Evolutionary conservation across 2,797 vertebrate genomes (phyloP).

Genomic region (Leptatherina wallacei): DNA sequence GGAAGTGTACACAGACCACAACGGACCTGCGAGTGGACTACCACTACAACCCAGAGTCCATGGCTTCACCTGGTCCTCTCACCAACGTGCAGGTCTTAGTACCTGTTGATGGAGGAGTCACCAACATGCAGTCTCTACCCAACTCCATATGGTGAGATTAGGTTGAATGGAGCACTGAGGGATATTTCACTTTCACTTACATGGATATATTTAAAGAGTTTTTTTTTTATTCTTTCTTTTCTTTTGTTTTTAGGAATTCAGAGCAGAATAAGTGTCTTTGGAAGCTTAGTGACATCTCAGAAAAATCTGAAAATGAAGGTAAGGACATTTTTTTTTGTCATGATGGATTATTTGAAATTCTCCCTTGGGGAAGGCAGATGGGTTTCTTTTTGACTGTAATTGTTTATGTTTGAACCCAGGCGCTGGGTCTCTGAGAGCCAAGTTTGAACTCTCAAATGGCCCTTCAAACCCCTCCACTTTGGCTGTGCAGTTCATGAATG

Average conservation of each 20-base stretch:
- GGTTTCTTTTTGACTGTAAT: not conserved
- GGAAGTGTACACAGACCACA: conserved; percentile 90
- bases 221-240: not conserved
- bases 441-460: conserved; percentile 94
- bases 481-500: conserved; percentile 94
- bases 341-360: not conserved
- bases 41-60: conserved; percentile 95
- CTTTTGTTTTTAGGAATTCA: conserved; percentile 86
- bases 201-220: not conserved
- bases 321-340: conserved; percentile 34
- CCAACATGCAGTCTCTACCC: conserved; percentile 93
- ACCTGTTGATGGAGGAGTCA: conserved; percentile 93
- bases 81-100: conserved; percentile 92
- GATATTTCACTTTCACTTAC: not conserved
- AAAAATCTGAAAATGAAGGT: conserved; percentile 97
- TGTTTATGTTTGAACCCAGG: conserved; percentile 79
- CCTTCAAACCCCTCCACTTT: conserved; percentile 92
- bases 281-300: conserved; percentile 94
- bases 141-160: conserved; percentile 90
- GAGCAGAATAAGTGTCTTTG: conserved; percentile 96
- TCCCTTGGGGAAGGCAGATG: not conserved
- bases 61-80: conserved; percentile 87
- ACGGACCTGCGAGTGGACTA: conserved; percentile 96
- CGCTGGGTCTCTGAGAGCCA: conserved; percentile 93
- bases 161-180: not conserved